These are phyloP conservation scores for Acanthurus tractus DNA, from an alignment of 2,797 vertebrate species.

Conservation along the genomic window DNA sequence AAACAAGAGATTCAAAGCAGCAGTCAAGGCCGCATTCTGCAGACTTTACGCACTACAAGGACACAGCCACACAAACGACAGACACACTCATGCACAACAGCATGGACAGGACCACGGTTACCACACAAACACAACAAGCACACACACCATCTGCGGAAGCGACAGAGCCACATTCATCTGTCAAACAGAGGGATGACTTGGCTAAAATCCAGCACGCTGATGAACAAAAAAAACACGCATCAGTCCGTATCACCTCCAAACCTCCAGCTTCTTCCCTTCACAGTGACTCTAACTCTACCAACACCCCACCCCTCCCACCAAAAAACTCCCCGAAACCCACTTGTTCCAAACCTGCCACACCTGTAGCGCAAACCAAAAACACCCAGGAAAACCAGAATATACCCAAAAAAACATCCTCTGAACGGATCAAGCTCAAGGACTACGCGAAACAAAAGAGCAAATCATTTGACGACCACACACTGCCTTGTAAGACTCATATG, in stretches of 20 bases:
- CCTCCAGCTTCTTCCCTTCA: constrained; percentile 39
- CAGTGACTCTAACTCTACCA: constrained; percentile 41
- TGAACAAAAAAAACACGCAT: constrained; percentile 38
- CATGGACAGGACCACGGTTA: constrained; percentile 31
- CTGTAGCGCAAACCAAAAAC: constrained; percentile 59
- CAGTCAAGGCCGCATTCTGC: constrained; percentile 70
- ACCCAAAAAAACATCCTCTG: constrained; percentile 34
- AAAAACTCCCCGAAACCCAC: constrained; percentile 54
- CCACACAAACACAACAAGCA: constrained; percentile 29
- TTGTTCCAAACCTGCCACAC: constrained; percentile 49
- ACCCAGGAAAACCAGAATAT: constrained; percentile 31
- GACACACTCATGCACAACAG: constrained; percentile 47
- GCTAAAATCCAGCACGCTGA: constrained; percentile 38
- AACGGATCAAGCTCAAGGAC: constrained; percentile 64
- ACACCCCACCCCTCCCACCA: constrained; percentile 56
- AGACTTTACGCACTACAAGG: constrained; percentile 72
- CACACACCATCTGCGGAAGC: constrained; percentile 46
- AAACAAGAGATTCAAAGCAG: constrained; percentile 59
- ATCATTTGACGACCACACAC: constrained; percentile 62
- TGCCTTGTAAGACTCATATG: constrained; percentile 78
- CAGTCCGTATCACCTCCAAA: constrained; percentile 37
- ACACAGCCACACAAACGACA: constrained; percentile 73
- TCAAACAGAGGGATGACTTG: constrained; percentile 44
- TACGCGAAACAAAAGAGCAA: constrained; percentile 69
- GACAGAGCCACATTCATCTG: constrained; percentile 25